phyloP scores from a whole-genome alignment of 1,140 invertebrate species.

The Scaptomyza hsui region DNA sequence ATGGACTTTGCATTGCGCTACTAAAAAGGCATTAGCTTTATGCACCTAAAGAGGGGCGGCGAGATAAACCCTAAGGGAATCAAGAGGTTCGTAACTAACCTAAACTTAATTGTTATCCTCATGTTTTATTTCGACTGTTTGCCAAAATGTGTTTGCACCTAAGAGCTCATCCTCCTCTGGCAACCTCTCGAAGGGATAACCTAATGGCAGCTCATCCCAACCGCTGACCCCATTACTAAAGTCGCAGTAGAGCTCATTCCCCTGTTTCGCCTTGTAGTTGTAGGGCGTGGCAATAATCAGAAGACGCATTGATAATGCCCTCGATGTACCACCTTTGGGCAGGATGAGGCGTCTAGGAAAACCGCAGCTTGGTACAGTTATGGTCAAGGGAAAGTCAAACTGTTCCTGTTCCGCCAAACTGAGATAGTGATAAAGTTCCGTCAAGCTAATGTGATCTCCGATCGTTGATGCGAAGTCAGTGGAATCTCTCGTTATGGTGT shows the following conservation, averaged over 20 bases:
- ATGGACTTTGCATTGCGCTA: conserved; percentile 36
- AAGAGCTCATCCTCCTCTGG: conserved; percentile 22
- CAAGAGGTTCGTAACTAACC: not conserved
- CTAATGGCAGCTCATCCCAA: conserved; percentile 55
- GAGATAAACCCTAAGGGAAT: too few species aligned
- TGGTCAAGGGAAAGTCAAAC: conserved; percentile 55
- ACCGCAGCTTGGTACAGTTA: conserved; percentile 45
- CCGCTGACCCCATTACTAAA: conserved; percentile 44
- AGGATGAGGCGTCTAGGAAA: conserved; percentile 56
- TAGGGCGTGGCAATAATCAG: conserved; percentile 46
- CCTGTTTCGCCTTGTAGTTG: conserved; percentile 38
- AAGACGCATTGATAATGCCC: conserved; percentile 28
- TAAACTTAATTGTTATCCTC: not conserved
- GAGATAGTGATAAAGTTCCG: conserved; percentile 55
- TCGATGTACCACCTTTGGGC: conserved; percentile 22
- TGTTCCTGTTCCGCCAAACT: conserved; percentile 43
- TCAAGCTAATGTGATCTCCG: conserved; percentile 45
- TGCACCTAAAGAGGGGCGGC: not conserved
- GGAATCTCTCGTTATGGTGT: conserved; percentile 38
- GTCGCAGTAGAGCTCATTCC: conserved; percentile 49
- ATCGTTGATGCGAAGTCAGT: conserved; percentile 32
- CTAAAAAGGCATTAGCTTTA: conserved; percentile 19
- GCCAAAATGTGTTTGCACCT: conserved; percentile 30
- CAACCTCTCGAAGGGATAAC: conserved; percentile 50
- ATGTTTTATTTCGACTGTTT: conserved; percentile 35